Evolutionary conservation across 2,797 vertebrate species (phyloP), one percentile per base, ranked within the genome.

Genomic region (Luscinia megarhynchos): DNA sequence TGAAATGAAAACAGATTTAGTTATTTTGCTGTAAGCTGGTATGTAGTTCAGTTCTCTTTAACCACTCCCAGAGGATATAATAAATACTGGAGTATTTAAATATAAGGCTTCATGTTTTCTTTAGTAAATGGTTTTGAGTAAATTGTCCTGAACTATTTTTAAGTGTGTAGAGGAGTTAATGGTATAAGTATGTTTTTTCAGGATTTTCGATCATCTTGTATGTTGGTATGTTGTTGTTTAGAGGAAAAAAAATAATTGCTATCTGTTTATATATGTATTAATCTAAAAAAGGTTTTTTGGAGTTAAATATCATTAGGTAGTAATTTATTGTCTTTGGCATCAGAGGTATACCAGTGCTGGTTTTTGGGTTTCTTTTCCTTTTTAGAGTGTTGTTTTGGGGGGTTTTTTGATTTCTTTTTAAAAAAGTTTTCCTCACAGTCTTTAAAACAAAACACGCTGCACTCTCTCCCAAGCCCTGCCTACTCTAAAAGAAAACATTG

Each of bases 61-160:
- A 94, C 81, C 63, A 46, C 22, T 96, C 84, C 68, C 90, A 57
- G 77, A 90, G 90, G 88, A 95, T 79, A 82, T 76, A 82, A 76
- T 87, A 89, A 90, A 92, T 89, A 63, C 5, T 29, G 50, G 61
- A 81, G 10, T 86, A 41, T 53, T 92, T 95, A 90, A 94, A 73
- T 76, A 41, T 51, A 75, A 91, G 29, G n/a, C 74, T 84, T 90
- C 18, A 2, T 81, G 48, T 90, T 95, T 91, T 94, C 74, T 94
- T 89, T 81, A 94, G 64, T 91, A 81, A 84, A 90, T 41, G 54
- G 29, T n/a, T 93, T 87, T 87, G 51, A 84, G 63, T 92, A 61
- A 80, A 63, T 38, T 43, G 18, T 78, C 36, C 54, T 69, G 67
- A 84, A 30, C 63, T 87, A 19, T 90, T 93, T 77, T 89, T 89